A percentile compares a stretch with the other conserved stretches of the same genome.
Evolutionary conservation across 2,113 vertebrate species (phyloP).

Genomic region (Oryzias javanicus): DNA sequence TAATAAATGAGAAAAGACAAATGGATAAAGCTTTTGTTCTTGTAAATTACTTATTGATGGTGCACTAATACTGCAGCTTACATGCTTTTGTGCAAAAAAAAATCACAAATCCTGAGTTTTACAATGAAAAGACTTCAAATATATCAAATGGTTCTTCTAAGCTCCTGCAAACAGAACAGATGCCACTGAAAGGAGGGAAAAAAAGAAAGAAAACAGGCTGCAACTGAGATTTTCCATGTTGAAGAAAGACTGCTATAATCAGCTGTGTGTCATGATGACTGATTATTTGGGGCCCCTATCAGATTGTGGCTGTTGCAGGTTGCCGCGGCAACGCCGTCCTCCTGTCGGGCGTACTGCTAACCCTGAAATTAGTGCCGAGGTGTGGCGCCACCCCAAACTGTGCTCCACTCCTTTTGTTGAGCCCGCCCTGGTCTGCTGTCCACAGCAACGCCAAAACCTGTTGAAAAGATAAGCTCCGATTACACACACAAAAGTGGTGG

Average conservation of each 20-base stretch:
- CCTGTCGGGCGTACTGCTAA: slow-evolving; percentile 75
- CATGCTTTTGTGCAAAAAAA: slow-evolving; percentile 18
- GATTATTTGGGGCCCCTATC: slow-evolving; percentile 64
- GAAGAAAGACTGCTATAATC: slow-evolving; percentile 42
- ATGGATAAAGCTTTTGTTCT: slow-evolving; percentile 53
- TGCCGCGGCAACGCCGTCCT: slow-evolving; percentile 74
- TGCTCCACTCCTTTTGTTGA: slow-evolving; percentile 45
- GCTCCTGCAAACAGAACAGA: not conserved
- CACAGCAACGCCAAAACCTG: slow-evolving; percentile 49
- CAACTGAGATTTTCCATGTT: slow-evolving; percentile 28
- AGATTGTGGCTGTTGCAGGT: slow-evolving; percentile 72
- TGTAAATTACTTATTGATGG: slow-evolving; percentile 44
- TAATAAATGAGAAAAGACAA: slow-evolving; percentile 60
- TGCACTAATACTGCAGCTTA: slow-evolving; percentile 44
- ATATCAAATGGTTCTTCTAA: slow-evolving; percentile 15
- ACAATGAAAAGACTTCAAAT: slow-evolving; percentile 15
- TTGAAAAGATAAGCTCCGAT: slow-evolving; percentile 66
- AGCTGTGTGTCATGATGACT: slow-evolving; percentile 53
- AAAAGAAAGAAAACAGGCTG: slow-evolving; percentile 16
- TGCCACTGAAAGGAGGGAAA: slow-evolving; percentile 8
- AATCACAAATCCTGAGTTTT: slow-evolving; percentile 18
- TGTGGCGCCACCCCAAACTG: slow-evolving; percentile 76
- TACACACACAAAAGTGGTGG: slow-evolving; percentile 19
- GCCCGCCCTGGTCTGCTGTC: slow-evolving; percentile 58
- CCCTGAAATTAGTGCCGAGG: slow-evolving; percentile 81